Evolutionary conservation across 2,888 invertebrate genomes (phyloP), one percentile per base, ranked within the genome.

Genomic region (Chrysomela aeneicollis): DNA sequence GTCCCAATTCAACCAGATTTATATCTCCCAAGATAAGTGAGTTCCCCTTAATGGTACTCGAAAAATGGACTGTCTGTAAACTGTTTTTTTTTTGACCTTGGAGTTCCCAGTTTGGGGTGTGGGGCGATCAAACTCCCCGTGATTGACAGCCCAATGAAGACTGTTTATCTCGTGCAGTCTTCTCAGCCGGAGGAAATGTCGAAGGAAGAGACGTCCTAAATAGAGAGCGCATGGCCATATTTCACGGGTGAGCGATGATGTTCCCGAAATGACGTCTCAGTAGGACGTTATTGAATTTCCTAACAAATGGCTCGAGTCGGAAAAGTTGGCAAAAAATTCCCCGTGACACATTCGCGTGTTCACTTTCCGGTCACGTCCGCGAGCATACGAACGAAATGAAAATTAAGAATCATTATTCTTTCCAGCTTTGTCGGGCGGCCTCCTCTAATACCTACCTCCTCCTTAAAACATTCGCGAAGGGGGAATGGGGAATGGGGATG

Each of bases 341-440:
- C 80, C 78, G 76, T 78, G 81, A 82, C 81, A 82, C 79, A 81
- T 80, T 78, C 42, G 8, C 76, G 73, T 68, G 71, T 77, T 81
- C 75, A 73, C 77, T 71, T 82, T 82, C 82, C 74, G 74, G 80
- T 82, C 83, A 82, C 82, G 83, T 81, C 66, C 71, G 70, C 77
- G 77, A 77, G 81, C 82, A 82, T 81, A 82, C 81, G 81, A 81
- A 82, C 82, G 82, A 82, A 82, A 82, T 82, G 82, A 82, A 83
- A 83, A 83, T 83, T 83, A 83, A 82, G 82, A 82, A 83, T 82
- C 82, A 83, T 82, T 82, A 83, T 82, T 83, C 83, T 83, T 82
- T 82, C 79, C 82, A 82, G 82, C 83, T 82, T 81, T 81, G 81
- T 80, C 81, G 81, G 79, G 79, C 79, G 77, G 80, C 77, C 79